These are phyloP conservation scores for Lophochroa leadbeateri DNA, from an alignment of 2,113 vertebrate genomes.

Conservation along the genomic window DNA sequence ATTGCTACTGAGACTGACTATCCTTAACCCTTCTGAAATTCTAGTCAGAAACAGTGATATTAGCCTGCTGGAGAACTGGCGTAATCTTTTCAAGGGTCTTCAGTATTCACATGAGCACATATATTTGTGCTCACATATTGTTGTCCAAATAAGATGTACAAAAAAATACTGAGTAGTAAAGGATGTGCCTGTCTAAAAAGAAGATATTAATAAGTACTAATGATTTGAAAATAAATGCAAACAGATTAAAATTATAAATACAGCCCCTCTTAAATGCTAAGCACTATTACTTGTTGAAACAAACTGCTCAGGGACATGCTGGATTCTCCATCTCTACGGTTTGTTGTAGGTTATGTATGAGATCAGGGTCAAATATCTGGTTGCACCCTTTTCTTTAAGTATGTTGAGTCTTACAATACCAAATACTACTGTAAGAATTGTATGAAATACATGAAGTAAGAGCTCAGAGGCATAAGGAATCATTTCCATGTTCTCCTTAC, in stretches of 20 bases:
- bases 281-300: neutral
- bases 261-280: neutral
- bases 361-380: neutral
- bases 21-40: neutral
- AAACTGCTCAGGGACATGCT: neutral
- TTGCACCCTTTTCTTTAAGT: neutral
- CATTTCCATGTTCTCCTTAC: neutral
- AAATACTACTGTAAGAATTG: neutral
- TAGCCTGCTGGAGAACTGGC: neutral
- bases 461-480: neutral
- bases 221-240: neutral
- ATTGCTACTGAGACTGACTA: neutral
- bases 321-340: neutral
- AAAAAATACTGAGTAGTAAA: neutral
- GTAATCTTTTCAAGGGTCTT: neutral
- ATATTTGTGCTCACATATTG: neutral
- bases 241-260: neutral
- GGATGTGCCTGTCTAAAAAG: neutral
- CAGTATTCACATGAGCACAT: neutral
- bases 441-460: rapidly evolving
- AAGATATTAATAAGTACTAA: neutral
- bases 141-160: neutral
- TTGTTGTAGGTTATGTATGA: neutral
- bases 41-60: neutral
- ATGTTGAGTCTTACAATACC: neutral